Conservation (phyloP, 2,113 vertebrate species). For the Oryzias celebensis region DNA sequence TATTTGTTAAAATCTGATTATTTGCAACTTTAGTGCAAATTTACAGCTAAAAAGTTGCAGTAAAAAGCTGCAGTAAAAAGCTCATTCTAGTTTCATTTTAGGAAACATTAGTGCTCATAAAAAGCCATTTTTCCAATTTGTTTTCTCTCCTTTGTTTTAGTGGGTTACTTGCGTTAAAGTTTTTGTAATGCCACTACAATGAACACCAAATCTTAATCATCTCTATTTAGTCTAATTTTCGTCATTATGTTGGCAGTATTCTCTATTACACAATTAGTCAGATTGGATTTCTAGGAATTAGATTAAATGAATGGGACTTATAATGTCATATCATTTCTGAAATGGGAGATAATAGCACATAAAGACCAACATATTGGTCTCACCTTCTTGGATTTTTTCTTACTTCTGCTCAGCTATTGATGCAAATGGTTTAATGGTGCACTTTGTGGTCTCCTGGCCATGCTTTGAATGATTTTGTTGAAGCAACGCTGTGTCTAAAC, state of each 20-base stretch:
- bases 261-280: background rate
- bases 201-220: background rate
- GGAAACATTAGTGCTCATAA: background rate
- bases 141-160: background rate
- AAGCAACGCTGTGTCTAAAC: background rate
- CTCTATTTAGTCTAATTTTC: slow-evolving; percentile 5
- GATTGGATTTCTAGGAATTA: background rate
- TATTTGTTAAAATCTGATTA: too few relatives aligned
- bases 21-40: too few relatives aligned
- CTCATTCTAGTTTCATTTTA: background rate
- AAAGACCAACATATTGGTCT: background rate
- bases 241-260: background rate
- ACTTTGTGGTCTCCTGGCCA: background rate
- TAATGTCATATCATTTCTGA: background rate
- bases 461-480: slow-evolving; percentile 2
- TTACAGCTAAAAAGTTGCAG: too few relatives aligned
- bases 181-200: slow-evolving; percentile 12
- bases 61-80: too few relatives aligned
- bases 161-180: slow-evolving; percentile 1
- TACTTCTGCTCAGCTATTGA: background rate
- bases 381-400: background rate
- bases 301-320: background rate
- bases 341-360: background rate
- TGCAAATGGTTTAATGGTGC: background rate
- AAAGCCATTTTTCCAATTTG: background rate